phyloP scores from a whole-genome alignment of 2,113 vertebrate genomes.

The Phyllopteryx taeniolatus region DNA sequence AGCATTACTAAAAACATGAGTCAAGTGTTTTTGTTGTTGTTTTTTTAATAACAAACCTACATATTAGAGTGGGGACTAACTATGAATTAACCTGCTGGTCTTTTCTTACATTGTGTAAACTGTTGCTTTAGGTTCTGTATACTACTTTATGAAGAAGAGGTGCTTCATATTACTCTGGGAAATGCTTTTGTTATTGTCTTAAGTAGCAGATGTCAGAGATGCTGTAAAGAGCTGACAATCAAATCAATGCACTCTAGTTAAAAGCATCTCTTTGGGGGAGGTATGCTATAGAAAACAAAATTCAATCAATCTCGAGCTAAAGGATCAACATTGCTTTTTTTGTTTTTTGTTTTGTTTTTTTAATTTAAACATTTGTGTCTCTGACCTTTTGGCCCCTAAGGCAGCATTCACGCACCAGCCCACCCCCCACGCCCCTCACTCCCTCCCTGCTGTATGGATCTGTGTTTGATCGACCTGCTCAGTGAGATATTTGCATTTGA shows the following conservation, averaged over 20 bases:
- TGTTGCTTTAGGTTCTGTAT: not conserved
- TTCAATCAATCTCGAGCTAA: constrained; percentile 59
- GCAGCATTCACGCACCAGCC: constrained; percentile 39
- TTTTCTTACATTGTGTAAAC: not conserved
- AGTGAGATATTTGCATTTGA: constrained; percentile 57
- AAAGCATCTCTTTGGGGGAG: constrained; percentile 25
- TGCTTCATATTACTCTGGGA: not conserved
- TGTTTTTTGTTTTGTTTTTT: not conserved
- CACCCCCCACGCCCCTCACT: constrained; percentile 16
- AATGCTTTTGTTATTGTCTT: not conserved
- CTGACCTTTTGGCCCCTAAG: constrained; percentile 50
- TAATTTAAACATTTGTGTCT: constrained; percentile 49
- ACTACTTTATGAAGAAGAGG: not conserved
- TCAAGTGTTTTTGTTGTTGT: not conserved
- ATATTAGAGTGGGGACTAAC: not conserved
- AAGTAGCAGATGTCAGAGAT: constrained; percentile 45
- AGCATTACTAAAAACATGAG: constrained; percentile 5
- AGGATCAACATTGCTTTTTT: constrained; percentile 44
- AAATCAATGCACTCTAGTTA: constrained; percentile 37
- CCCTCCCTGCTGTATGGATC: constrained; percentile 36
- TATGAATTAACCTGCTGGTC: not conserved
- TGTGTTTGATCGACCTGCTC: constrained; percentile 42
- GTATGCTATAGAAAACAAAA: constrained; percentile 27
- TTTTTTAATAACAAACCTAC: not conserved
- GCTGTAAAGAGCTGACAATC: constrained; percentile 49